phyloP scores from a whole-genome alignment of 2,113 vertebrate genomes.

The Vulpes vulpes region DNA sequence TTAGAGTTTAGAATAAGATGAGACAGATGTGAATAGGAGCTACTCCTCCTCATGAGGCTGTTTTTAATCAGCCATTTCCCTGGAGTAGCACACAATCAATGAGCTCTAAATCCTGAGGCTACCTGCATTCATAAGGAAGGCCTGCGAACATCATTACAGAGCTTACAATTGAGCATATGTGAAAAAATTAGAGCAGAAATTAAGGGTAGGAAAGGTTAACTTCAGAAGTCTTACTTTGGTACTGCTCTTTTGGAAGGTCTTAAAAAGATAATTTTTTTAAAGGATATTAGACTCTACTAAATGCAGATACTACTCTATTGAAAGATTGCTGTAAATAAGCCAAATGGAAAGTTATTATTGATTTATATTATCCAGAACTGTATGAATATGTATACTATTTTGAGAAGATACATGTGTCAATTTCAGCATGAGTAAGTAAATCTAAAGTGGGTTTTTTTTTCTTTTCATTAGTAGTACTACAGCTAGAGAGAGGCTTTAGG shows the following conservation, averaged over 20 bases:
- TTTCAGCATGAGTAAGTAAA: background rate
- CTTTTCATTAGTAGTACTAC: background rate
- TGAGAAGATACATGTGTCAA: constrained; percentile 63
- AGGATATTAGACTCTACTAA: background rate
- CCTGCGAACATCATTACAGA: constrained; percentile 83
- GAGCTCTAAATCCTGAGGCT: constrained; percentile 89
- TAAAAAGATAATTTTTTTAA: background rate
- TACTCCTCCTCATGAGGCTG: constrained; percentile 83
- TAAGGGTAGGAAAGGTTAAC: constrained; percentile 83
- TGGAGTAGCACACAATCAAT: constrained; percentile 84
- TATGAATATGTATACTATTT: constrained; percentile 32
- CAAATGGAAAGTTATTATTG: background rate
- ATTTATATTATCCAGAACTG: constrained; percentile 49
- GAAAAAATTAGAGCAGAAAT: constrained; percentile 88
- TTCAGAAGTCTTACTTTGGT: constrained; percentile 60
- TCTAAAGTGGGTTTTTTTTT: background rate
- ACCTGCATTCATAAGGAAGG: constrained; percentile 82
- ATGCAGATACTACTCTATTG: background rate
- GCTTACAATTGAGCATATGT: constrained; percentile 77
- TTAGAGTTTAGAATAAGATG: constrained; percentile 86
- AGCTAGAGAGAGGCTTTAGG: background rate
- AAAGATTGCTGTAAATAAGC: constrained; percentile 40
- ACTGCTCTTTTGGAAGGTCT: constrained; percentile 52
- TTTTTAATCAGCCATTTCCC: constrained; percentile 89
- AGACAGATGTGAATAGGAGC: constrained; percentile 86